Evolutionary conservation across 2,113 vertebrate species (phyloP).

Genomic region (Phrynosoma blainvillii): DNA sequence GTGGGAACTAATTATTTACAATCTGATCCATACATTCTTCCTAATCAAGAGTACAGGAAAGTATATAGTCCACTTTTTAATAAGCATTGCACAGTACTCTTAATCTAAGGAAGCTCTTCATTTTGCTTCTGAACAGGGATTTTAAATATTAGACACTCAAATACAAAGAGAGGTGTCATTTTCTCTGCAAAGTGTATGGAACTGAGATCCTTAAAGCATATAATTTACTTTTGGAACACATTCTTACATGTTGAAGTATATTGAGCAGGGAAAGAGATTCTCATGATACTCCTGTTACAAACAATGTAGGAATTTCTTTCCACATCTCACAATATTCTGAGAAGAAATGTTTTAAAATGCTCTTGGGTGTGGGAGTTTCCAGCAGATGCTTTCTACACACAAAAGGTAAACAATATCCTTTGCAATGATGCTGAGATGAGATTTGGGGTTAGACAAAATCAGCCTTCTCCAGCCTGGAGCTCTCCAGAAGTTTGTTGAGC

Average conservation of each 20-base stretch:
- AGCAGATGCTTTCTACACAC: conserved; percentile 15
- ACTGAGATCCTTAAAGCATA: conserved; percentile 57
- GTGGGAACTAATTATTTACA: not conserved
- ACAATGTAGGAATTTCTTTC: conserved; percentile 58
- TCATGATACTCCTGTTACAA: conserved; percentile 57
- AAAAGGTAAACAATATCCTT: not conserved
- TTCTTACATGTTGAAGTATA: conserved; percentile 46
- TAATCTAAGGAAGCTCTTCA: not conserved
- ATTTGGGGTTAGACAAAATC: not conserved
- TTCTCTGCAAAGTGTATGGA: conserved; percentile 6
- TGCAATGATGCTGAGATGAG: not conserved
- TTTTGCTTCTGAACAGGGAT: not conserved
- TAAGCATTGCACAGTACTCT: not conserved
- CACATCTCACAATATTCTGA: conserved; percentile 63
- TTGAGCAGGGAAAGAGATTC: conserved; percentile 54
- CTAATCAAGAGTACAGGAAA: not conserved
- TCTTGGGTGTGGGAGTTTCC: conserved; percentile 60
- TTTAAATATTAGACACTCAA: conserved; percentile 12
- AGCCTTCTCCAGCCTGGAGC: not conserved
- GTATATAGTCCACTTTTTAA: not conserved
- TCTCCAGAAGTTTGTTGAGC: not conserved
- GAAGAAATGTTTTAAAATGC: conserved; percentile 58
- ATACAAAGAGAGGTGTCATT: not conserved
- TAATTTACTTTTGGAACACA: conserved; percentile 61
- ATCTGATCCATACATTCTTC: not conserved